Evolutionary conservation across 2,797 vertebrate genomes (phyloP), one percentile per base, ranked within the genome.

Genomic region (Rhabdophis nuchalis): DNA sequence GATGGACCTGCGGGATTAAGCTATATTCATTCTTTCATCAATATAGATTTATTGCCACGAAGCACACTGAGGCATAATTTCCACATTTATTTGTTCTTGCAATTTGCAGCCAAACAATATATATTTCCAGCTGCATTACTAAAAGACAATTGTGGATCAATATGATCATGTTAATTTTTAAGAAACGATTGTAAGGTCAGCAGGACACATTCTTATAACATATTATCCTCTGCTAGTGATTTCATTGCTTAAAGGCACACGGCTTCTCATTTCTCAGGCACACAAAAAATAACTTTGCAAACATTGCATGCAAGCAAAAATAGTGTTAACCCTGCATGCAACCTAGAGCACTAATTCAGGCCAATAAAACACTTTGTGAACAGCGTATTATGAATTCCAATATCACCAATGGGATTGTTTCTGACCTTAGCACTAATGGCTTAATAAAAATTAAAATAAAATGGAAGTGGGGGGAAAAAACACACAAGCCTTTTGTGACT

Each of bases 141-240:
- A 50, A 92, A 94, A 85, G 89, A 94, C 93, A 87, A 94, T 90
- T 92, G 91, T 93, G 32, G 92, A 93, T 91, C 90, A 89, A 91
- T 92, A 91, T 4, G 85, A 60, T 94, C 90, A 92, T 92, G 90
- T 94, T 91, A 92, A 93, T 96, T 91, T 91, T 29, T 90, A 94
- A 94, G n/a, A 94, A 94, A 94, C 68, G 94, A 86, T 64, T 95
- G 91, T 54, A 93, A 94, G 95, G 94, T 96, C 93, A 95, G 89
- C 89, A 93, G 93, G 95, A 95, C 89, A 95, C 91, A 92, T 89
- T 92, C 46, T 89, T 68, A 86, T 93, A 95, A 95, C 94, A n/a
- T 82, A 95, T 91, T 91, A 85, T 89, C 52, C n/a, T 52, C 53
- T 52, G 25, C 56, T 60, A 54, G 86, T 32, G 86, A 85, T 32